These are phyloP conservation scores for Ptyas mucosa DNA, from an alignment of 2,113 vertebrate species.

Conservation along the genomic window DNA sequence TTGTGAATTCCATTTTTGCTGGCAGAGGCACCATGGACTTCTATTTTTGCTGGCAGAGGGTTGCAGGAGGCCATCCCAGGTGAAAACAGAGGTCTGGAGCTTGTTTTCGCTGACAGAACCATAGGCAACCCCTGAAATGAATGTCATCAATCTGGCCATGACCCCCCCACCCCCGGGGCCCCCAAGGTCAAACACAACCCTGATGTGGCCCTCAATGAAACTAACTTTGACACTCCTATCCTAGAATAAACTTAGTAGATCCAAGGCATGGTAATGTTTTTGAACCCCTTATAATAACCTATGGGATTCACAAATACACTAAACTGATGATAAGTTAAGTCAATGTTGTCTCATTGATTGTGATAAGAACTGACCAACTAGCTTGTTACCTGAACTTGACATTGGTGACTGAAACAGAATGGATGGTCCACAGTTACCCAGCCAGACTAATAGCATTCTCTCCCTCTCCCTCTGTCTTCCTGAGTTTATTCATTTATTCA, in stretches of 20 bases:
- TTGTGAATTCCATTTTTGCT: too few species aligned
- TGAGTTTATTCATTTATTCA: neutral
- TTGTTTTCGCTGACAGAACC: too few species aligned
- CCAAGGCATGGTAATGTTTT: neutral
- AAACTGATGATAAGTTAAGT: neutral
- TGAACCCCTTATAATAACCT: neutral
- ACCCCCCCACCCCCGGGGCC: rapidly evolving
- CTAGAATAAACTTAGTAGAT: neutral
- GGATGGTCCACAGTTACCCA: neutral
- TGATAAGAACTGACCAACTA: neutral
- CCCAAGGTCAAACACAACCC: too few species aligned
- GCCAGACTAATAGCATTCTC: neutral
- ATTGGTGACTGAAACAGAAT: neutral
- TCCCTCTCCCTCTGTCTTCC: neutral
- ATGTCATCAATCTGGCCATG: too few species aligned
- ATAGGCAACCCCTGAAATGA: too few species aligned
- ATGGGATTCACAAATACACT: neutral
- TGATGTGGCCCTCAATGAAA: too few species aligned
- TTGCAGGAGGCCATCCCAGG: too few species aligned
- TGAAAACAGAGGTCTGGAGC: too few species aligned
- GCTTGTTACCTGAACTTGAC: neutral
- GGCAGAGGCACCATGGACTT: too few species aligned
- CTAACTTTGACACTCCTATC: too few species aligned
- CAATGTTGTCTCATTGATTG: neutral
- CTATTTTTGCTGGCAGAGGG: too few species aligned